Evolutionary conservation across 2,797 vertebrate species (phyloP).

Genomic region (Pseudochirops corinnae): DNA sequence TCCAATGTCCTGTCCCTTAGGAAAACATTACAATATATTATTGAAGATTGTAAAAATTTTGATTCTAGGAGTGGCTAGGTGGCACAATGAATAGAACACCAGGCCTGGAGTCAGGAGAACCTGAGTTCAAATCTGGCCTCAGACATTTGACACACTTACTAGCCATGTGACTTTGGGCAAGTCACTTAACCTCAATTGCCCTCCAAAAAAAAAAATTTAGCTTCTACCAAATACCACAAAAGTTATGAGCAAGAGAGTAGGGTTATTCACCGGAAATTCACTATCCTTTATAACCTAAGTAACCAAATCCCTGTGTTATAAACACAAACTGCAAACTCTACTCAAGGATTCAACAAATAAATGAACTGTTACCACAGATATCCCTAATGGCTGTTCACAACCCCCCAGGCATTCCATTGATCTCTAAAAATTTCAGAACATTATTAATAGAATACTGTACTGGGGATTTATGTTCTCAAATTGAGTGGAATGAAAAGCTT

Average conservation of each 20-base stretch:
- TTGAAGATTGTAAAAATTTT: not conserved
- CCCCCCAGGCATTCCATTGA: not conserved
- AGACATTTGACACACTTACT: too few relatives aligned
- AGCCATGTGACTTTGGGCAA: too few relatives aligned
- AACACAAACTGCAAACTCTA: not conserved
- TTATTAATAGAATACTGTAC: not conserved
- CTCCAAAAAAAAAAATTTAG: not conserved
- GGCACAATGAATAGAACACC: too few relatives aligned
- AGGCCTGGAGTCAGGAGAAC: too few relatives aligned
- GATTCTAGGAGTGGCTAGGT: not conserved
- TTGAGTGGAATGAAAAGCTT: not conserved
- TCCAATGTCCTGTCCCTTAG: not conserved
- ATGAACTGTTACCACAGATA: not conserved
- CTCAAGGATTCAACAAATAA: not conserved
- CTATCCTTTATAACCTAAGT: not conserved
- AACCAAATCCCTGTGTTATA: not conserved
- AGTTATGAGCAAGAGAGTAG: not conserved
- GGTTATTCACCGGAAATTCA: not conserved
- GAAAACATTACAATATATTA: not conserved
- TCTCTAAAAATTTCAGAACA: not conserved
- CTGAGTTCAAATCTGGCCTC: too few relatives aligned
- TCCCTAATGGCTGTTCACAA: not conserved
- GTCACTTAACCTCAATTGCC: too few relatives aligned
- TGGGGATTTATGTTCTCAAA: not conserved
- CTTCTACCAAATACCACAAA: not conserved